Conservation (phyloP, 2,797 vertebrate genomes). For the Enteromius radiatus region DNA sequence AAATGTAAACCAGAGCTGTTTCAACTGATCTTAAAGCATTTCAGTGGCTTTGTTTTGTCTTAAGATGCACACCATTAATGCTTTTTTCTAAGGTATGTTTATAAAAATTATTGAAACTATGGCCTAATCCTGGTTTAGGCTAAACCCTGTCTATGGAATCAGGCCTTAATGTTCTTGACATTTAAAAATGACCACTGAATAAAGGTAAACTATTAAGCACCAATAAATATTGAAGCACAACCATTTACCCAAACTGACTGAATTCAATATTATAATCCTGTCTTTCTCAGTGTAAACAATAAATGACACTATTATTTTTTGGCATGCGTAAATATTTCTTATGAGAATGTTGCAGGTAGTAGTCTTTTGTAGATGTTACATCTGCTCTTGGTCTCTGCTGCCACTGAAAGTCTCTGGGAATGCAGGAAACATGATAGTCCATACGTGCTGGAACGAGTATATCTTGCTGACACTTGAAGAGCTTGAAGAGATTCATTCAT, state of each 20-base stretch:
- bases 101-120: no score
- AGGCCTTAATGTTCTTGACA: not conserved
- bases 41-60: no score
- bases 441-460: not conserved
- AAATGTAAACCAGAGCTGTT: no score
- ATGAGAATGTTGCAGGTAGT: not conserved
- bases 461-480: not conserved
- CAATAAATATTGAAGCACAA: no score
- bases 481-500: not conserved
- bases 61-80: no score
- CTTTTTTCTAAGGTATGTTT: no score
- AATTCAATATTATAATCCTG: not conserved
- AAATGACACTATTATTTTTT: not conserved
- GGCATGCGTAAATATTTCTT: not conserved
- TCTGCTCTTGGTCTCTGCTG: not conserved
- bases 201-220: no score
- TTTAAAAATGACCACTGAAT: not conserved
- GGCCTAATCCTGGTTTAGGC: no score
- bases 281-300: not conserved
- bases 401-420: not conserved
- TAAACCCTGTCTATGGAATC: no score
- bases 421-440: not conserved
- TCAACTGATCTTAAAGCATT: no score
- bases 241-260: not conserved
- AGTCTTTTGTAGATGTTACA: not conserved